phyloP scores from a whole-genome alignment of 2,888 invertebrate genomes.

The Pseudeuparius sepicola region DNA sequence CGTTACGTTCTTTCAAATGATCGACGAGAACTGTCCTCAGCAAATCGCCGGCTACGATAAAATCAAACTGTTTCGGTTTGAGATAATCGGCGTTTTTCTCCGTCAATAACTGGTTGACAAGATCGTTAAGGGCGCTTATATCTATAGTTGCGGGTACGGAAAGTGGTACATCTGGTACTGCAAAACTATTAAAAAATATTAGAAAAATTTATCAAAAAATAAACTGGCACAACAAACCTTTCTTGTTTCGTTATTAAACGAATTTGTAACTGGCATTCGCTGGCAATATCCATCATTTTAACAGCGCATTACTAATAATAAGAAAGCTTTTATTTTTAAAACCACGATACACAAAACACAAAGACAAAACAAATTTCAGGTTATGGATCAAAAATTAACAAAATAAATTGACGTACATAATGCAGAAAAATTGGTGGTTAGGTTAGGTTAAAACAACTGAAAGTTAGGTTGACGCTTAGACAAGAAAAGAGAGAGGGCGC shows the following conservation, averaged over 20 bases:
- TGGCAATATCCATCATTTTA: conserved; percentile 25
- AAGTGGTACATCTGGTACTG: conserved; percentile 76
- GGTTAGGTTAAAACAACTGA: too few relatives aligned
- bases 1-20: conserved; percentile 63
- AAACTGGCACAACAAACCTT: conserved; percentile 54
- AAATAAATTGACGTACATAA: too few relatives aligned
- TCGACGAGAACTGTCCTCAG: conserved; percentile 60
- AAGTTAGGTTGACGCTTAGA: too few relatives aligned
- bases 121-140: conserved; percentile 58
- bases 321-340: too few relatives aligned
- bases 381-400: too few relatives aligned
- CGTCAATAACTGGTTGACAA: conserved; percentile 69
- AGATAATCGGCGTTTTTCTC: conserved; percentile 42
- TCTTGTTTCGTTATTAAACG: conserved; percentile 71
- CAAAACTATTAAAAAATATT: conserved; percentile 53
- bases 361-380: too few relatives aligned
- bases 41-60: conserved; percentile 76
- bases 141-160: conserved; percentile 68
- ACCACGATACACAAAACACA: too few relatives aligned
- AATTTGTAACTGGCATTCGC: conserved; percentile 61
- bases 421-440: too few relatives aligned
- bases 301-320: too few relatives aligned
- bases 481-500: too few relatives aligned
- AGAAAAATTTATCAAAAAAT: conserved; percentile 2
- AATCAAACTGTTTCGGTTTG: conserved; percentile 67